Conservation (phyloP, 2,888 invertebrate genomes). For the Aproaerema taeniolella region DNA sequence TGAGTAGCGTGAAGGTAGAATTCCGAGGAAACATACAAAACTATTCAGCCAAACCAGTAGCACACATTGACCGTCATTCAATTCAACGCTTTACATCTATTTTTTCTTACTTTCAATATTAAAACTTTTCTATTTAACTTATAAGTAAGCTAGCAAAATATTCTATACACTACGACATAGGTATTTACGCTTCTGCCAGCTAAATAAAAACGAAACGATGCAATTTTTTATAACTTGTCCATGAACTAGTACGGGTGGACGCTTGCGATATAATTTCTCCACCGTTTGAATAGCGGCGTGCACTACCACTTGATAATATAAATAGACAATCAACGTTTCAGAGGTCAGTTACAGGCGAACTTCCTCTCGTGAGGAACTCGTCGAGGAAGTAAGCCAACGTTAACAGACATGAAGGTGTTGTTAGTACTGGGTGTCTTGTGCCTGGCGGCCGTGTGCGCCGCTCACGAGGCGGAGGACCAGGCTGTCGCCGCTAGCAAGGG, state of each 20-base stretch:
- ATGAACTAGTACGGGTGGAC: constrained; percentile 55
- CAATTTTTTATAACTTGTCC: constrained; percentile 46
- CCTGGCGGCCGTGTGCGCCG: constrained; percentile 52
- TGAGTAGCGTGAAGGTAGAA: too few species aligned
- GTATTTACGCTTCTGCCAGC: too few species aligned
- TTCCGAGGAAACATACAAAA: too few species aligned
- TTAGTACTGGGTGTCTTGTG: constrained; percentile 52
- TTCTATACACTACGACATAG: too few species aligned
- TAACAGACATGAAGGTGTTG: constrained; percentile 49
- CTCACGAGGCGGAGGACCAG: constrained; percentile 44
- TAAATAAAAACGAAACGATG: constrained; percentile 19
- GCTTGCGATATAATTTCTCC: constrained; percentile 71
- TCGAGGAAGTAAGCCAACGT: constrained; percentile 16
- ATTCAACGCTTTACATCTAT: too few species aligned
- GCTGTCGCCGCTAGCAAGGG: constrained; percentile 72
- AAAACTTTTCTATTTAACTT: too few species aligned
- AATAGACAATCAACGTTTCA: constrained; percentile 53
- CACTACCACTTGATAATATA: constrained; percentile 53
- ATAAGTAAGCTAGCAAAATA: too few species aligned
- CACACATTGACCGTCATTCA: too few species aligned
- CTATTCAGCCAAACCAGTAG: too few species aligned
- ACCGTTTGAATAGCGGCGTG: constrained; percentile 36
- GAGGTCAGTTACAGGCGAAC: constrained; percentile 63
- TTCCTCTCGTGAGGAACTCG: constrained; percentile 44
- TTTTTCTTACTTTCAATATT: too few species aligned